Conservation (phyloP, 2,888 invertebrate species). For the Plutella xylostella region DNA sequence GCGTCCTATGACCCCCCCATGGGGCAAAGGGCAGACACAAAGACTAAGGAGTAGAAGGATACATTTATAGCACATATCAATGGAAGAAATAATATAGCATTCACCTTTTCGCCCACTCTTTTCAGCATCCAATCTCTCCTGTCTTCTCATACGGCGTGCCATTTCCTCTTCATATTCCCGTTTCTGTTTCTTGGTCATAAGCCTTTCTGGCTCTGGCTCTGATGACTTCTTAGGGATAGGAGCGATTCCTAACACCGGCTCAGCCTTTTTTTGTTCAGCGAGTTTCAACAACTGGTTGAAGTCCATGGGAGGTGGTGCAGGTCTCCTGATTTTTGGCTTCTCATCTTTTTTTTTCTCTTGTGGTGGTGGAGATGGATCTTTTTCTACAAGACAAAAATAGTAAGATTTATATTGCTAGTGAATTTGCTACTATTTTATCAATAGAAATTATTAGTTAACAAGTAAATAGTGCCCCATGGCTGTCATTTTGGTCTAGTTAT, state of each 20-base stretch:
- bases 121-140: conserved; percentile 48
- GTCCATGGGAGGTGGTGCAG: conserved; percentile 80
- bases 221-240: conserved; percentile 37
- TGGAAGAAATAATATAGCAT: too few species aligned
- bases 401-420: too few species aligned
- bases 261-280: conserved; percentile 85
- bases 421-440: too few species aligned
- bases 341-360: conserved; percentile 54
- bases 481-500: too few species aligned
- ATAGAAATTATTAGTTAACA: background rate
- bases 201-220: conserved; percentile 73
- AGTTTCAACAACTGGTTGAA: conserved; percentile 83
- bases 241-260: conserved; percentile 72
- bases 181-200: conserved; percentile 85
- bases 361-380: conserved; percentile 42
- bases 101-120: conserved; percentile 33
- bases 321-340: conserved; percentile 71
- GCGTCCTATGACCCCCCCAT: too few species aligned
- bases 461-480: background rate
- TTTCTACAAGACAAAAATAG: too few species aligned
- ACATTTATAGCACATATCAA: too few species aligned
- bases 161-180: conserved; percentile 79
- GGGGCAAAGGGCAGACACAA: too few species aligned
- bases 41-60: too few species aligned
- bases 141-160: conserved; percentile 68